These are phyloP conservation scores for Amblyjoppa proteus DNA, from an alignment of 2,888 invertebrate genomes.

Conservation along the genomic window DNA sequence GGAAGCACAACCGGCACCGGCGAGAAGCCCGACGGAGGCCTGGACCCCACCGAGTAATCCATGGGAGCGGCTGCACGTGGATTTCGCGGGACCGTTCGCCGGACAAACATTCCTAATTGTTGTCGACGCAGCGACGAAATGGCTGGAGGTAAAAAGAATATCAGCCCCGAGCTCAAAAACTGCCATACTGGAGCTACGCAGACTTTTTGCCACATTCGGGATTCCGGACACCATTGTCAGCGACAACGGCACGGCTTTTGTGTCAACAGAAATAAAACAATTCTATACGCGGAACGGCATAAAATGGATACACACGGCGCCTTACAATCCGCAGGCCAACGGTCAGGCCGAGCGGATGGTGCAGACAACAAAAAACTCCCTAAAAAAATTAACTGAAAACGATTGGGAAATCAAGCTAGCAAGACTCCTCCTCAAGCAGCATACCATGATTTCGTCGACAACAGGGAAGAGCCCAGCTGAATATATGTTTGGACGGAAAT, in stretches of 20 bases:
- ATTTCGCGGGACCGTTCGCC: not conserved
- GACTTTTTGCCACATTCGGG: not conserved
- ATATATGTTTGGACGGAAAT: slow-evolving; percentile 57
- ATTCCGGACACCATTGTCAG: slow-evolving; percentile 55
- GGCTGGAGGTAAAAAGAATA: not conserved
- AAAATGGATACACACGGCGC: slow-evolving; percentile 34
- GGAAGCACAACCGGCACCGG: not conserved
- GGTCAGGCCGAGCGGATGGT: not conserved
- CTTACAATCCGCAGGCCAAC: slow-evolving; percentile 42
- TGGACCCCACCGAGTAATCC: not conserved
- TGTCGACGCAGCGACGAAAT: not conserved
- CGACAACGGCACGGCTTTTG: slow-evolving; percentile 74
- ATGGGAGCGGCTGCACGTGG: not conserved
- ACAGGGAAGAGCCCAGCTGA: slow-evolving; percentile 38
- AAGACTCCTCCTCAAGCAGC: slow-evolving; percentile 64
- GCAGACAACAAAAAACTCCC: slow-evolving; percentile 23
- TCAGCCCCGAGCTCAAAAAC: not conserved
- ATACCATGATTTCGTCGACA: slow-evolving; percentile 58
- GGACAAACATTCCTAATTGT: not conserved
- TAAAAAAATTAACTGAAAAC: slow-evolving; percentile 34
- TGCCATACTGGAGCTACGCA: not conserved
- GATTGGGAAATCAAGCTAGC: slow-evolving; percentile 52
- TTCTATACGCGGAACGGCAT: slow-evolving; percentile 69
- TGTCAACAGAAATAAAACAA: slow-evolving; percentile 69
- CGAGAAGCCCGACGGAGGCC: not conserved